phyloP scores from a whole-genome alignment of 2,113 vertebrate genomes.

The Ranitomeya imitator region DNA sequence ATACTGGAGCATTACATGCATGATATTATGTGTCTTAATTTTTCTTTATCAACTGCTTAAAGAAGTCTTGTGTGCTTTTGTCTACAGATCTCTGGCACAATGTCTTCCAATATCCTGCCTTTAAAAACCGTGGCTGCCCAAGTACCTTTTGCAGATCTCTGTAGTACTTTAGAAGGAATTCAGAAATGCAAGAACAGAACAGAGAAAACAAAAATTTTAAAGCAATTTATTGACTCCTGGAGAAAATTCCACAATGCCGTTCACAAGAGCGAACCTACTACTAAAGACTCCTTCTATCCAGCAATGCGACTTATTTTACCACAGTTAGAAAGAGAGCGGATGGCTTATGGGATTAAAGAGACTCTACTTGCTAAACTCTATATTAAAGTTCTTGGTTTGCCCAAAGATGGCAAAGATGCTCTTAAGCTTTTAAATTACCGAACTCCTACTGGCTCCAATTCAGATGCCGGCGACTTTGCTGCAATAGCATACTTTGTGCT shows the following conservation, averaged over 20 bases:
- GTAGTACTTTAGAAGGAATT: slow-evolving; percentile 87
- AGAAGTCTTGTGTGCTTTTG: neutral
- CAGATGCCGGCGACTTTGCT: slow-evolving; percentile 92
- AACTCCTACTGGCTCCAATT: slow-evolving; percentile 78
- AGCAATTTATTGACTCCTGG: slow-evolving; percentile 91
- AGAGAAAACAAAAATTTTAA: slow-evolving; percentile 84
- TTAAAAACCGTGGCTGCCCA: slow-evolving; percentile 79
- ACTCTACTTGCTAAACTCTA: slow-evolving; percentile 95
- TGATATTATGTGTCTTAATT: neutral
- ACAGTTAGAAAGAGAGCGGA: slow-evolving; percentile 87
- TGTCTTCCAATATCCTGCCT: slow-evolving; percentile 65
- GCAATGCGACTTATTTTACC: slow-evolving; percentile 95
- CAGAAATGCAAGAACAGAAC: slow-evolving; percentile 82
- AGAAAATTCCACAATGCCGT: slow-evolving; percentile 87
- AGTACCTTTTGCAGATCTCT: slow-evolving; percentile 90
- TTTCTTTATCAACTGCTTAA: neutral
- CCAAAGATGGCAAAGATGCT: slow-evolving; percentile 90
- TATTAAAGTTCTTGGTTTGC: slow-evolving; percentile 88
- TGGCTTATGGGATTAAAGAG: slow-evolving; percentile 98
- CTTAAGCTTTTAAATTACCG: slow-evolving; percentile 90
- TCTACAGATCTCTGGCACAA: slow-evolving; percentile 50
- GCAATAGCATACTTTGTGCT: slow-evolving; percentile 90
- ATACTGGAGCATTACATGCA: neutral
- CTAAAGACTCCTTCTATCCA: slow-evolving; percentile 92
- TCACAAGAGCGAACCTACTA: slow-evolving; percentile 80